Evolutionary conservation across 2,113 vertebrate species (phyloP).

Genomic region (Chaenocephalus aceratus): DNA sequence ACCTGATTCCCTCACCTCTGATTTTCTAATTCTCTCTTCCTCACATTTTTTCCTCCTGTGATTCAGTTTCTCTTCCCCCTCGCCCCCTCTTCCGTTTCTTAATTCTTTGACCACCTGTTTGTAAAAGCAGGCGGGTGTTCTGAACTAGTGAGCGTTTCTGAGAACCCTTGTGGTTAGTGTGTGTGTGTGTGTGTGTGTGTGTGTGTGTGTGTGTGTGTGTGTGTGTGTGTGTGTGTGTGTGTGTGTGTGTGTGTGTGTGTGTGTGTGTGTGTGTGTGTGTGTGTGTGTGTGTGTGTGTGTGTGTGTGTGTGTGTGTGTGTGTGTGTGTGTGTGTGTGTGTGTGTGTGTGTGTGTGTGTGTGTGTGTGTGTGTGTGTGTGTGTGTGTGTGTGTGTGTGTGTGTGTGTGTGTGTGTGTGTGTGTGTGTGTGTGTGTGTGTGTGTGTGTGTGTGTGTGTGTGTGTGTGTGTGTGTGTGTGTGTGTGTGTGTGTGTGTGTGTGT

Average conservation of each 20-base stretch:
- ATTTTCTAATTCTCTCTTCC: slow-evolving; percentile 12
- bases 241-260: slow-evolving; percentile 30
- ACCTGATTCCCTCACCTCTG: slow-evolving; percentile 26
- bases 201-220: not conserved
- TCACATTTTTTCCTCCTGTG: not conserved
- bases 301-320: not conserved
- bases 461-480: not conserved
- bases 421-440: slow-evolving; percentile 1
- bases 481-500: slow-evolving; percentile 60
- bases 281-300: slow-evolving; percentile 33
- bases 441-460: slow-evolving; percentile 18
- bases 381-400: slow-evolving; percentile 37
- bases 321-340: slow-evolving; percentile 39
- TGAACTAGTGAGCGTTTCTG: slow-evolving; percentile 70
- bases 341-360: not conserved
- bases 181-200: not conserved
- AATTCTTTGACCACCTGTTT: slow-evolving; percentile 60
- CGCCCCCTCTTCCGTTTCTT: not conserved
- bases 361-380: not conserved
- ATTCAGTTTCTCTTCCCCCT: slow-evolving; percentile 33
- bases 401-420: slow-evolving; percentile 28
- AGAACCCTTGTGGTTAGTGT: slow-evolving; percentile 57
- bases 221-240: slow-evolving; percentile 35
- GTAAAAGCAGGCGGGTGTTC: slow-evolving; percentile 64
- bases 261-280: not conserved